phyloP scores from a whole-genome alignment of 64 coral and sea anemone species.

The Acropora yongei region DNA sequence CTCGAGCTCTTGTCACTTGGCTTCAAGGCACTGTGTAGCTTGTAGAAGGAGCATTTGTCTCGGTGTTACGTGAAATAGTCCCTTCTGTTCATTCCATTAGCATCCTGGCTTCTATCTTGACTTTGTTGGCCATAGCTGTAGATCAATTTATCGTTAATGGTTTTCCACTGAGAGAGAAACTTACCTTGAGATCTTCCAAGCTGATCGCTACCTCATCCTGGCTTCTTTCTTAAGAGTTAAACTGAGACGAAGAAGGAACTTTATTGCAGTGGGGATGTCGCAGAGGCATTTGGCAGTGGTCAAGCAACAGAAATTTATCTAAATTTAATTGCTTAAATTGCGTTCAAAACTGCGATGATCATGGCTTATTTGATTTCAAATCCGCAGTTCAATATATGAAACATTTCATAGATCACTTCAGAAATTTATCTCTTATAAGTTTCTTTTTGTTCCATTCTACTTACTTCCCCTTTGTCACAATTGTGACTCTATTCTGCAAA shows the following conservation, averaged over 20 bases:
- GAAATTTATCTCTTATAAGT: slow-evolving; percentile 39
- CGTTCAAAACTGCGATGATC: no score
- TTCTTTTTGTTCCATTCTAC: slow-evolving; percentile 42
- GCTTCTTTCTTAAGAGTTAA: background rate
- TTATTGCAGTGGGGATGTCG: background rate
- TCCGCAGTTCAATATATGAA: no score
- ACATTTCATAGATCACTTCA: background rate
- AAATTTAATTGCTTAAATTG: no score
- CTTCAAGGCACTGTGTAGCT: slow-evolving; percentile 35
- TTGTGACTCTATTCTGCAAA: slow-evolving; percentile 14
- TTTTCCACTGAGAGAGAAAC: slow-evolving; percentile 21
- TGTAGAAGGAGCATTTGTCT: slow-evolving; percentile 14
- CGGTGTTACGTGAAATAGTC: slow-evolving; percentile 48
- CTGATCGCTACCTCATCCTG: slow-evolving; percentile 34
- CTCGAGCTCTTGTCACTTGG: slow-evolving; percentile 30
- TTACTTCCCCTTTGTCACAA: slow-evolving; percentile 39
- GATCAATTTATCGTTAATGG: slow-evolving; percentile 42
- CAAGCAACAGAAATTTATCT: slow-evolving; percentile 39
- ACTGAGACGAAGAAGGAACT: background rate
- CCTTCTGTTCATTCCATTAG: slow-evolving; percentile 34
- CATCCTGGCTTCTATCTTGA: slow-evolving; percentile 49
- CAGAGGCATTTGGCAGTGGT: background rate
- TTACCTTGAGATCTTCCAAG: slow-evolving; percentile 15
- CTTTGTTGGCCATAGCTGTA: slow-evolving; percentile 8
- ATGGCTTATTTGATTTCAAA: no score